phyloP scores from a whole-genome alignment of 2,888 invertebrate species.

The Metacarcinus magister region DNA sequence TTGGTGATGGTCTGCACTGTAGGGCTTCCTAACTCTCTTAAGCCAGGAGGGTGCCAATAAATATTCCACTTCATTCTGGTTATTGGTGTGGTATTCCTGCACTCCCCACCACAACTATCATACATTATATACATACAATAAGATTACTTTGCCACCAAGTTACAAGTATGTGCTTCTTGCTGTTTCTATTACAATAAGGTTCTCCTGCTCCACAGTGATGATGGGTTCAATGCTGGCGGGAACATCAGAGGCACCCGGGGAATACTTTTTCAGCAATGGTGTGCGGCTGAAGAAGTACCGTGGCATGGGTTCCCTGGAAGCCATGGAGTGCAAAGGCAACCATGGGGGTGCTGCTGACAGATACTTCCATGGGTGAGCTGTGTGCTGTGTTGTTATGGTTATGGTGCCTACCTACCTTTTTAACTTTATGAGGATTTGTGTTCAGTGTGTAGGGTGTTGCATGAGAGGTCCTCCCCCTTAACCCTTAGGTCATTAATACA shows the following conservation, averaged over 20 bases:
- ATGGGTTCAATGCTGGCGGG: conserved; percentile 99
- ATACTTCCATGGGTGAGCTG: conserved; percentile 83
- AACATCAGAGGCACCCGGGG: conserved; percentile 99
- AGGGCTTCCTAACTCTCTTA: not conserved
- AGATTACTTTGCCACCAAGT: not conserved
- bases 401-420: not conserved
- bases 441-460: conserved; percentile 6
- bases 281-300: conserved; percentile 98
- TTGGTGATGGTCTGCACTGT: not conserved
- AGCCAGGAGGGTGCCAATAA: not conserved
- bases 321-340: conserved; percentile 93
- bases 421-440: not conserved
- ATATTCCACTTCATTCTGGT: not conserved
- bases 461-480: not conserved
- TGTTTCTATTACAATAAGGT: not conserved
- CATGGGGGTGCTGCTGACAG: conserved; percentile 83
- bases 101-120: no score
- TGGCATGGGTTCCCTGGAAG: conserved; percentile 99
- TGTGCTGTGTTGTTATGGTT: conserved; percentile 29
- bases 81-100: no score
- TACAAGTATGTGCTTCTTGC: not conserved
- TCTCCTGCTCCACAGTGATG: conserved; percentile 89
- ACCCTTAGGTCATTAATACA: not conserved
- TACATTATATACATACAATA: no score
- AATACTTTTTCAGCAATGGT: conserved; percentile 99